Evolutionary conservation across 2,797 vertebrate genomes (phyloP).

Genomic region (Aldrovandia affinis): DNA sequence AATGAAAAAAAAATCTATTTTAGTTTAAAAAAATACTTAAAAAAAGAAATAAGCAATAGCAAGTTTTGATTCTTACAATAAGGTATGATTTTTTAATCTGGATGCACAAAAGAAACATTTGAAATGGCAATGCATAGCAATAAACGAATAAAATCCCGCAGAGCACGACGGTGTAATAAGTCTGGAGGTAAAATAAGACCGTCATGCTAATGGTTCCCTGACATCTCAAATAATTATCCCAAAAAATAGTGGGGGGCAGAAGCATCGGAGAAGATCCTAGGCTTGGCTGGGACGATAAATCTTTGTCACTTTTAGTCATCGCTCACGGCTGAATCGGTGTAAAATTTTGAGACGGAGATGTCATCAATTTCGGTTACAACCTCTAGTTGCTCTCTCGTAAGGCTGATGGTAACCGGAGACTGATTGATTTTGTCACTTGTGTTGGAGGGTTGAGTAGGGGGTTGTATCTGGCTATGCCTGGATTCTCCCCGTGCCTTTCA

Average conservation of each 20-base stretch:
- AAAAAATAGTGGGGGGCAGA: slow-evolving; percentile 79
- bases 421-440: slow-evolving; percentile 99
- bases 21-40: slow-evolving; percentile 47
- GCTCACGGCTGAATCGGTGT: slow-evolving; percentile 91
- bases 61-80: slow-evolving; percentile 12
- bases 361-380: slow-evolving; percentile 99
- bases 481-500: too few species aligned
- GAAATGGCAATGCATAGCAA: slow-evolving; percentile 50
- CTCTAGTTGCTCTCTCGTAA: slow-evolving; percentile 91
- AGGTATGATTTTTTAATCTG: slow-evolving; percentile 29
- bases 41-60: slow-evolving; percentile 37
- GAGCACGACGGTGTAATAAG: slow-evolving; percentile 4
- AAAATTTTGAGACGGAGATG: slow-evolving; percentile 90
- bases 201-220: slow-evolving; percentile 92
- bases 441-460: too few species aligned
- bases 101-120: slow-evolving; percentile 35
- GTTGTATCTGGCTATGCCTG: too few species aligned
- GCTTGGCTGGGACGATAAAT: slow-evolving; percentile 93
- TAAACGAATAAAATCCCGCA: slow-evolving; percentile 40
- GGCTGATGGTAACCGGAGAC: slow-evolving; percentile 84
- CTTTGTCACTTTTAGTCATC: slow-evolving; percentile 98
- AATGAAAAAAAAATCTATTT: slow-evolving; percentile 56
- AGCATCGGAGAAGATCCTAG: slow-evolving; percentile 91
- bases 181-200: slow-evolving; percentile 89
- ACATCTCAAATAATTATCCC: slow-evolving; percentile 96